Evolutionary conservation across 2,888 invertebrate genomes (phyloP).

Genomic region (Lasius fuliginosus): DNA sequence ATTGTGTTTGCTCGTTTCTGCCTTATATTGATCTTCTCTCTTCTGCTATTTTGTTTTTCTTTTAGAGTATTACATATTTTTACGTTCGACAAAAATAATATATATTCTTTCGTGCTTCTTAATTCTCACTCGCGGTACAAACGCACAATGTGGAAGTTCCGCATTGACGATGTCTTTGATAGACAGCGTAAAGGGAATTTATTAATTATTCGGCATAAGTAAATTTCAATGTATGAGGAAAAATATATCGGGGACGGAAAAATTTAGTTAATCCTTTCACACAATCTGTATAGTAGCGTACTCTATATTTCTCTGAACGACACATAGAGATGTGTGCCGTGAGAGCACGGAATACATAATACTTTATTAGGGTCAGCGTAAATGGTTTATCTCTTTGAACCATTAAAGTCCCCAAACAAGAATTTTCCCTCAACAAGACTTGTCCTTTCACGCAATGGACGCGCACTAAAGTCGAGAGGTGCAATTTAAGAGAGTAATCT

Average conservation of each 20-base stretch:
- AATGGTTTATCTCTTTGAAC: neutral
- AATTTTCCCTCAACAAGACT: conserved; percentile 8
- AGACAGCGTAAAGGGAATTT: neutral
- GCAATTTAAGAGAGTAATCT: conserved; percentile 58
- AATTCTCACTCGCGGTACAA: neutral
- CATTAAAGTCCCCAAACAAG: neutral
- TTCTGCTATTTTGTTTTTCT: neutral
- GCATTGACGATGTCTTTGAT: neutral
- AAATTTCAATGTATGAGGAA: neutral
- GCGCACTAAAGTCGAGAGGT: neutral
- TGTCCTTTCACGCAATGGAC: neutral
- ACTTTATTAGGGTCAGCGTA: neutral
- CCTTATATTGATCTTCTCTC: neutral
- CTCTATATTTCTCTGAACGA: neutral
- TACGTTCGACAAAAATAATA: conserved; percentile 23
- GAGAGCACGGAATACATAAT: neutral
- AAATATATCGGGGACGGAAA: conserved; percentile 8
- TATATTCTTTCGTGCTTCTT: neutral
- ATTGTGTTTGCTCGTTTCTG: neutral
- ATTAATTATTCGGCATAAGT: conserved; percentile 6
- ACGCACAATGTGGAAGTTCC: neutral
- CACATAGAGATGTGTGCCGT: neutral
- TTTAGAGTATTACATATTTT: neutral
- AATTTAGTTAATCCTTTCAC: neutral
- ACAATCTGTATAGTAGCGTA: neutral